A percentile compares a stretch with the other conserved stretches of the same genome.
phyloP scores from a whole-genome alignment of 2,888 invertebrate species.

The Acholoe squamosa region DNA sequence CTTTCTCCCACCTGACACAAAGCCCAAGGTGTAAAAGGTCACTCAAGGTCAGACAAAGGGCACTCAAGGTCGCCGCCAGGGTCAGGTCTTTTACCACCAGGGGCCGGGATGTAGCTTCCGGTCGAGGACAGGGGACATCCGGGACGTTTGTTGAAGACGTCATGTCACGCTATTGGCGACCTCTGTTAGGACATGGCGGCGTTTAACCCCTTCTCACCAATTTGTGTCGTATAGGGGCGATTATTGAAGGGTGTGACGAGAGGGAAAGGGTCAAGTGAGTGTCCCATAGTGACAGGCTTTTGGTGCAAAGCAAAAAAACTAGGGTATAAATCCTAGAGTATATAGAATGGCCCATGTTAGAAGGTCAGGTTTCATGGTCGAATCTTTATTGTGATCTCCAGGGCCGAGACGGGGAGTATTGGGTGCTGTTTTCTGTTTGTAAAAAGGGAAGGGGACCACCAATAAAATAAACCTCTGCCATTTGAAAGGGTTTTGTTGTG shows the following conservation, averaged over 20 bases:
- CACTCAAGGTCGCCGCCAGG: neutral
- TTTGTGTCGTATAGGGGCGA: conserved; percentile 3
- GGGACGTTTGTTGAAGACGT: neutral
- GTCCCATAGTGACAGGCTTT: neutral
- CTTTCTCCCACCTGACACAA: neutral
- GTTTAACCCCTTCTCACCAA: conserved; percentile 34
- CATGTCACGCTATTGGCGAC: neutral
- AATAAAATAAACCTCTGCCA: no score
- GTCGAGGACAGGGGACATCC: neutral
- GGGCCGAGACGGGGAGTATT: no score
- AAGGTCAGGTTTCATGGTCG: no score
- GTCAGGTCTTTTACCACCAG: conserved; percentile 9
- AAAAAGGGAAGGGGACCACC: no score
- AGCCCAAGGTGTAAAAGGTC: neutral
- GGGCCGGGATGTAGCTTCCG: neutral
- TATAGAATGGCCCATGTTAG: no score
- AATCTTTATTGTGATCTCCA: no score
- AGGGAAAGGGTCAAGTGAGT: conserved; percentile 30
- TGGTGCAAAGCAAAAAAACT: no score
- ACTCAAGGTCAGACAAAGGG: conserved; percentile 19
- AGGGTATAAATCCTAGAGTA: no score
- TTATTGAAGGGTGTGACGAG: neutral
- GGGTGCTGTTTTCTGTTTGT: no score
- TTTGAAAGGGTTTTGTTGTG: no score
- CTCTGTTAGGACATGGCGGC: neutral